Conservation (phyloP, 2,113 vertebrate genomes). For the Scophthalmus maximus region DNA sequence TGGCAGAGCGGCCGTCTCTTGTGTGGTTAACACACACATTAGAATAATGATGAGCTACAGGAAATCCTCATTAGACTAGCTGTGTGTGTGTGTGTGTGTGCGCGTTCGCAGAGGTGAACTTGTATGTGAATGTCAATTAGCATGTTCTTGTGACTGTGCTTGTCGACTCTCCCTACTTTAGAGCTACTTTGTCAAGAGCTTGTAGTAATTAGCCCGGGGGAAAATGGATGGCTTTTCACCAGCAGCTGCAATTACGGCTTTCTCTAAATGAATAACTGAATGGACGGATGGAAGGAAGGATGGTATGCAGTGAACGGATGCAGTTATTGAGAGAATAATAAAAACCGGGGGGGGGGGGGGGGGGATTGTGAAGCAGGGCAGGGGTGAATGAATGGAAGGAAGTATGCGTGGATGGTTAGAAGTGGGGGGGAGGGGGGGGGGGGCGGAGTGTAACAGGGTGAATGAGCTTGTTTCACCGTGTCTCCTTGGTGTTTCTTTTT, state of each 20-base stretch:
- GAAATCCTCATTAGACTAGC: no score
- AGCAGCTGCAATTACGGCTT: slow-evolving; percentile 11
- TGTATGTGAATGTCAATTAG: slow-evolving; percentile 32
- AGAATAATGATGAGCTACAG: slow-evolving; percentile 18
- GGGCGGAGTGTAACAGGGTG: background rate
- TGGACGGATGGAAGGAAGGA: slow-evolving; percentile 31
- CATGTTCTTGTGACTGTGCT: slow-evolving; percentile 37
- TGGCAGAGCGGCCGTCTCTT: background rate
- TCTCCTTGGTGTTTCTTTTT: slow-evolving; percentile 11
- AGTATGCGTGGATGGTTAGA: background rate
- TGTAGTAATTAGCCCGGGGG: slow-evolving; percentile 74
- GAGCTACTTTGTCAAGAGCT: slow-evolving; percentile 69
- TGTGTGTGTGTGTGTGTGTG: background rate
- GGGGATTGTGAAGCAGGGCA: slow-evolving; percentile 27
- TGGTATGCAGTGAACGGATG: slow-evolving; percentile 35
- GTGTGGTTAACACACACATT: slow-evolving; percentile 39
- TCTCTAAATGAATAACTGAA: slow-evolving; percentile 6
- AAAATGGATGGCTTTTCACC: slow-evolving; percentile 46
- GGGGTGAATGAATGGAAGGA: slow-evolving; percentile 27
- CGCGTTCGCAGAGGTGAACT: slow-evolving; percentile 17
- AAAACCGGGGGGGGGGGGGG: slow-evolving; percentile 19
- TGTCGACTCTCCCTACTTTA: slow-evolving; percentile 50
- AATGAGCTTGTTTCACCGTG: slow-evolving; percentile 10
- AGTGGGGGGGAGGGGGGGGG: background rate
- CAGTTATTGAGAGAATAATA: slow-evolving; percentile 17